phyloP scores from a whole-genome alignment of 2,797 vertebrate genomes.

The Rhynchotus rufescens region DNA sequence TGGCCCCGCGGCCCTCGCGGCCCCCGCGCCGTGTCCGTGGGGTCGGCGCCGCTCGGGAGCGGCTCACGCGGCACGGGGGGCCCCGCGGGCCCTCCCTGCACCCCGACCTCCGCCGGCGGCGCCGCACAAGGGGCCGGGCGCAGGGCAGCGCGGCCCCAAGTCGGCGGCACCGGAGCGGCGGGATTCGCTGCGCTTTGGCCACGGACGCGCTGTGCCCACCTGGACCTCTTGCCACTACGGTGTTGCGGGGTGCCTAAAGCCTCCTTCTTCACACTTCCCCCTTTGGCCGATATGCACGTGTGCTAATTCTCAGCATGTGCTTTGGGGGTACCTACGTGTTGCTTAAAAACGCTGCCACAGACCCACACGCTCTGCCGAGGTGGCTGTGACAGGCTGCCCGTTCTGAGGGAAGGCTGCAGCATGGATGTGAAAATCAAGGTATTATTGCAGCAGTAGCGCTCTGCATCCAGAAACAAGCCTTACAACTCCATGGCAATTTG shows the following conservation, averaged over 20 bases:
- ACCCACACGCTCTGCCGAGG: conserved; percentile 29
- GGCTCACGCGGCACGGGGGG: no score
- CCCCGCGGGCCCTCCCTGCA: no score
- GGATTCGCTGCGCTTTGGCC: not conserved
- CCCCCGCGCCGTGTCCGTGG: no score
- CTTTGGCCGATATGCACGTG: not conserved
- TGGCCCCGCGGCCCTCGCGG: no score
- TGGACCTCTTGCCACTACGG: not conserved
- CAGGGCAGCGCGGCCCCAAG: not conserved
- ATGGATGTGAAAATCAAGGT: conserved; percentile 41
- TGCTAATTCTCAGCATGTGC: not conserved
- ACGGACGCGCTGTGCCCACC: not conserved
- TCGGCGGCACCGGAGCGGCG: not conserved
- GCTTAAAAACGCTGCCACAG: conserved; percentile 55
- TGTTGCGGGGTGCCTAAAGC: not conserved
- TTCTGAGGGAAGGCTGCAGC: conserved; percentile 57
- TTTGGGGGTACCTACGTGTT: conserved; percentile 12
- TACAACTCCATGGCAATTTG: conserved; percentile 52
- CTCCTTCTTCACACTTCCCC: no score
- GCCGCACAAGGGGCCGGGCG: no score
- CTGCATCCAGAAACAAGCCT: conserved; percentile 59
- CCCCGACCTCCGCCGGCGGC: no score
- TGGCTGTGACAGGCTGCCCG: conserved; percentile 28
- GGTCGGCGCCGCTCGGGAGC: no score
- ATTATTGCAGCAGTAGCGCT: conserved; percentile 39